phyloP scores from a whole-genome alignment of 2,888 invertebrate genomes.

The Agrochola litura region DNA sequence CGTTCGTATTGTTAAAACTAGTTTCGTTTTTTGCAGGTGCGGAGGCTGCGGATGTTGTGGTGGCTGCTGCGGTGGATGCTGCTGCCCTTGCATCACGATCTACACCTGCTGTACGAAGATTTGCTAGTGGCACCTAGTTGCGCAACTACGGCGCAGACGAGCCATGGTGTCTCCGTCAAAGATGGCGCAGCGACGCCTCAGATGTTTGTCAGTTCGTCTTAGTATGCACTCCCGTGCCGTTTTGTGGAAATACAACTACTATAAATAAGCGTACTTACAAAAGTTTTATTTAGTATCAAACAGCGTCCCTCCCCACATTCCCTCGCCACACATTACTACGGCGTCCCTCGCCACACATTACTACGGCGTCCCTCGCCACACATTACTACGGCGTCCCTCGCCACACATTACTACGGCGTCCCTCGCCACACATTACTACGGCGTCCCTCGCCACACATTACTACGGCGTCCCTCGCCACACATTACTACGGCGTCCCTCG shows the following conservation, averaged over 20 bases:
- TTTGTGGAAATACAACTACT: constrained; percentile 73
- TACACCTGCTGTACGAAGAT: constrained; percentile 88
- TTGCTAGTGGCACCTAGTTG: constrained; percentile 72
- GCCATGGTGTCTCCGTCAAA: constrained; percentile 64
- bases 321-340: too few species aligned
- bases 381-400: too few species aligned
- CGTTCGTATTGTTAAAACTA: not conserved
- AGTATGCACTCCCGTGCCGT: constrained; percentile 65
- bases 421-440: too few species aligned
- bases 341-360: too few species aligned
- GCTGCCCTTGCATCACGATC: constrained; percentile 84
- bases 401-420: too few species aligned
- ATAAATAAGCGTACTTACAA: constrained; percentile 64
- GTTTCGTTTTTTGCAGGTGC: constrained; percentile 81
- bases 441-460: too few species aligned
- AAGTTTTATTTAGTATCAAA: constrained; percentile 14
- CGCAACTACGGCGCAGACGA: constrained; percentile 54
- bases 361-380: too few species aligned
- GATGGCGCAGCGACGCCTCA: constrained; percentile 35
- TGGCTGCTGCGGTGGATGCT: constrained; percentile 69
- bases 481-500: too few species aligned
- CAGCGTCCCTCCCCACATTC: not conserved
- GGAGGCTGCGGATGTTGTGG: constrained; percentile 76
- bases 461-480: too few species aligned
- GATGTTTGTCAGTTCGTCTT: constrained; percentile 35